Evolutionary conservation across 2,888 invertebrate species (phyloP), one percentile per base, ranked within the genome.

Genomic region (Pristionchus entomophagus): DNA sequence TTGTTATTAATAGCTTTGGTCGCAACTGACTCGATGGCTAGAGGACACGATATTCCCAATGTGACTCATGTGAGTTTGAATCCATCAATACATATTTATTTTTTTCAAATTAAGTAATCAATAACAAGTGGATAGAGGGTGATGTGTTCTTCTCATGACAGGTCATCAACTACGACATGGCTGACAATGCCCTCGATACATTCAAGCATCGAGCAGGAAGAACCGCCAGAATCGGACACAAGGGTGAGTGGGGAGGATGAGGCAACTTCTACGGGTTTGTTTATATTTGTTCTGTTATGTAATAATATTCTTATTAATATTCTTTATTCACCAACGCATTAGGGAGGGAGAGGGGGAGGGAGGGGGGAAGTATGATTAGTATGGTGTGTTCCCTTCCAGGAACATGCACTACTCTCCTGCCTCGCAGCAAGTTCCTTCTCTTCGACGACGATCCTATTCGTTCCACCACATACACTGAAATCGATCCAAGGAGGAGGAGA

Each of bases 131-230:
- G n/a, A n/a, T n/a, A 45, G 14, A 45, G 45, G 45, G 45, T 45
- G 45, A 45, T 45, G 6, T 45, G n/a, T n/a, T n/a, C n/a, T n/a
- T n/a, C n/a, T n/a, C n/a, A n/a, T n/a, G n/a, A n/a, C n/a, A 85
- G 85, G 85, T 85, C 14, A 85, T 85, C 51, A 85, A 85, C 77
- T 85, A 49, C 45, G 85, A 85, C 29, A 0, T 53, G 17, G 22
- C n/a, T 3, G 45, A 53, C n/a, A 14, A 35, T 22, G 56, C 56
- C 10, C 14, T 85, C 12, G 53, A 29, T 0, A 53, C 73, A 22
- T 85, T 77, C 85, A 85, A 77, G 32, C 85, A 85, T 38, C 73
- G 85, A 2, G 77, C 73, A 0, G 85, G 85, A 5, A 22, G 85
- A 41, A 85, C 85, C 0, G 85, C 73, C 19, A 73, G 85, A 14